These are phyloP conservation scores for Propithecus perrieri DNA, from an alignment of 2,797 vertebrate genomes.

Conservation along the genomic window DNA sequence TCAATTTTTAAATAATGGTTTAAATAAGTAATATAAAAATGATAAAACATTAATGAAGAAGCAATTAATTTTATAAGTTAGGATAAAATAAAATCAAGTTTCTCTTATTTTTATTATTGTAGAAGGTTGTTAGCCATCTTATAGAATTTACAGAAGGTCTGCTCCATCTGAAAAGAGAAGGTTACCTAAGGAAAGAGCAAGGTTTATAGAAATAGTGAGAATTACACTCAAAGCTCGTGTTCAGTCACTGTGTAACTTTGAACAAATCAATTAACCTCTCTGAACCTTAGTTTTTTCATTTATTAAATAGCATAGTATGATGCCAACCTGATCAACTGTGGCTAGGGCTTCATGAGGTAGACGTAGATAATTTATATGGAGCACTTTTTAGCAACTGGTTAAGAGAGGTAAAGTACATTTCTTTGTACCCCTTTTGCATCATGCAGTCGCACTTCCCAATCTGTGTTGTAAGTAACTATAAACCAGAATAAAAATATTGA, in stretches of 20 bases:
- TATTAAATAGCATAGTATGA: not conserved
- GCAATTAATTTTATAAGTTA: not conserved
- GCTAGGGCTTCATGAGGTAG: not conserved
- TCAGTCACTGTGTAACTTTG: not conserved
- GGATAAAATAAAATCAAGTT: not conserved
- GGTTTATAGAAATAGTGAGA: not conserved
- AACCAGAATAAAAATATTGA: not conserved
- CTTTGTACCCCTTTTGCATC: not conserved
- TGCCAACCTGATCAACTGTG: not conserved
- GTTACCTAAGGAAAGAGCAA: not conserved
- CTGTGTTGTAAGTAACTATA: not conserved
- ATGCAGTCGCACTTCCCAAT: not conserved
- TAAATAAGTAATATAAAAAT: not conserved
- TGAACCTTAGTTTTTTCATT: not conserved
- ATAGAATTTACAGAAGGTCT: not conserved
- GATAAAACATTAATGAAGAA: not conserved
- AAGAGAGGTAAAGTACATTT: not conserved
- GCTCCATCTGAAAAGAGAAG: not conserved
- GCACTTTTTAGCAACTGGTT: not conserved
- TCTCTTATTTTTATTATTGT: not conserved
- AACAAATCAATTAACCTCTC: not conserved
- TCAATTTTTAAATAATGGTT: not conserved
- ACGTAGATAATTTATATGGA: not conserved
- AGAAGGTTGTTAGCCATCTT: not conserved
- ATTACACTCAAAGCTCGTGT: not conserved